Evolutionary conservation across 2,888 invertebrate species (phyloP).

Genomic region (Dione juno): DNA sequence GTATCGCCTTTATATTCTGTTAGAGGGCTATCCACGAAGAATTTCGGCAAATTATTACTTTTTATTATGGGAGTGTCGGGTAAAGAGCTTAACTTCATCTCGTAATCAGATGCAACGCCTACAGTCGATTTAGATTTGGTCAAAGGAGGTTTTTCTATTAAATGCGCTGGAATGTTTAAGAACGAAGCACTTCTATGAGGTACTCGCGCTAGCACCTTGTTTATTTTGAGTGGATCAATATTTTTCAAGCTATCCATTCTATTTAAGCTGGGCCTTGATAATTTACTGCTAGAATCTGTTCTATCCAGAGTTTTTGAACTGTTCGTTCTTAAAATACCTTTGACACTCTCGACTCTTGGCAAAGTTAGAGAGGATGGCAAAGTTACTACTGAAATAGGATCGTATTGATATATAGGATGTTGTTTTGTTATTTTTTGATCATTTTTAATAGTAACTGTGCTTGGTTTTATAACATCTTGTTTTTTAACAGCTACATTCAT

Average conservation of each 20-base stretch:
- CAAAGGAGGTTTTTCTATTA: constrained; percentile 69
- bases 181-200: constrained; percentile 80
- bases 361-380: constrained; percentile 67
- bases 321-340: constrained; percentile 74
- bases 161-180: constrained; percentile 74
- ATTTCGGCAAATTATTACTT: constrained; percentile 75
- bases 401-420: constrained; percentile 68
- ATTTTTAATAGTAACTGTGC: constrained; percentile 74
- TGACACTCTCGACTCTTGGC: constrained; percentile 74
- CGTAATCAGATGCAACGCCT: constrained; percentile 64
- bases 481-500: constrained; percentile 74
- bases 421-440: constrained; percentile 76
- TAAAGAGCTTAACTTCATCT: constrained; percentile 68
- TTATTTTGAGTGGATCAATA: constrained; percentile 72
- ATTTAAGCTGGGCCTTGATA: constrained; percentile 60
- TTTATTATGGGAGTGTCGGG: constrained; percentile 80
- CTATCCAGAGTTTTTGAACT: constrained; percentile 70
- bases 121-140: constrained; percentile 75
- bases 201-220: constrained; percentile 71
- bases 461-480: constrained; percentile 75
- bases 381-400: constrained; percentile 64
- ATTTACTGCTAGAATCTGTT: constrained; percentile 63
- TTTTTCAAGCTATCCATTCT: constrained; percentile 77
- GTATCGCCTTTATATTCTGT: constrained; percentile 75
- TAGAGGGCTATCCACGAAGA: constrained; percentile 74